Conservation (phyloP, 2,113 vertebrate species). For the Melanerpes aurifrons region DNA sequence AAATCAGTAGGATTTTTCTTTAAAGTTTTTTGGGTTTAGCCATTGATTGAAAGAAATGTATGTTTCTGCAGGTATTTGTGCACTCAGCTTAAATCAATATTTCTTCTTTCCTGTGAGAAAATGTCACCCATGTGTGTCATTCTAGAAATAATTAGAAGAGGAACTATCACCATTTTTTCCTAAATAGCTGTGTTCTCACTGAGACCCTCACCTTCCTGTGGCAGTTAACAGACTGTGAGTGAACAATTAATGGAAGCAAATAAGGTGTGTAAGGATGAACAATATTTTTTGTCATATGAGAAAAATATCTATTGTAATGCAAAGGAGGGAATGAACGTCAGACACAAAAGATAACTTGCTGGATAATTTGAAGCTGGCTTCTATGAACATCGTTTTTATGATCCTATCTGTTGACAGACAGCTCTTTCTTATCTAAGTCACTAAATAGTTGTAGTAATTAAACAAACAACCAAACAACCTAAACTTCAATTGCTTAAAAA, state of each 20-base stretch:
- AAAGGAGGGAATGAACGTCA: background rate
- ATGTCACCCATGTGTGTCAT: background rate
- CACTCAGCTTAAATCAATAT: background rate
- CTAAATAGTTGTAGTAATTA: background rate
- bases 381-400: background rate
- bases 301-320: background rate
- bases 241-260: background rate
- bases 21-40: background rate
- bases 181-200: background rate
- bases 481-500: background rate
- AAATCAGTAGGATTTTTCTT: background rate
- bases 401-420: background rate
- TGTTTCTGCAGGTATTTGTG: background rate
- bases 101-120: background rate
- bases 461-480: fast-evolving
- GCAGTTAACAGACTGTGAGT: background rate
- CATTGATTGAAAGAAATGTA: background rate
- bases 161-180: background rate
- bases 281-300: background rate
- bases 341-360: background rate
- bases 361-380: background rate
- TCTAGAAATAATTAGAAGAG: background rate
- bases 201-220: background rate
- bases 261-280: background rate
- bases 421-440: background rate